Evolutionary conservation across 2,888 invertebrate genomes (phyloP).

Genomic region (Euproctis similis): DNA sequence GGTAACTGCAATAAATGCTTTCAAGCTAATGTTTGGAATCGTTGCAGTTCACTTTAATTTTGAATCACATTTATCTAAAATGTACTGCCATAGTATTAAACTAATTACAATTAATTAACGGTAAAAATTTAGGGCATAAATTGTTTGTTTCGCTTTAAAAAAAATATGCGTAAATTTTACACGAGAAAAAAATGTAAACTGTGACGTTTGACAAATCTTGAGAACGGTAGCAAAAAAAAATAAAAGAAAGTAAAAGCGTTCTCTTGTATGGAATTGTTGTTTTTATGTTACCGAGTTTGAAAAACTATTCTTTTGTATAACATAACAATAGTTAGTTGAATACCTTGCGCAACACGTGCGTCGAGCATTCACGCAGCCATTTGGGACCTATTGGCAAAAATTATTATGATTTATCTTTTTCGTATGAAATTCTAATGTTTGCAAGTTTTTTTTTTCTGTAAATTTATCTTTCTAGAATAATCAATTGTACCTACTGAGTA

Average conservation of each 20-base stretch:
- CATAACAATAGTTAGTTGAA: constrained; percentile 39
- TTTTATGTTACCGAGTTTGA: constrained; percentile 34
- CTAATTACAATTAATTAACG: too few species aligned
- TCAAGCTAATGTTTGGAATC: constrained; percentile 24
- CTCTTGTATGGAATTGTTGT: constrained; percentile 37
- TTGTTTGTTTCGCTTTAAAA: too few species aligned
- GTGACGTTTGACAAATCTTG: constrained; percentile 14
- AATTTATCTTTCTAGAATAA: too few species aligned
- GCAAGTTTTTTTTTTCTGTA: too few species aligned
- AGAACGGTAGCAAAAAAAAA: constrained; percentile 25
- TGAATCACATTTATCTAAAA: too few species aligned
- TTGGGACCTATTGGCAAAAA: constrained; percentile 14
- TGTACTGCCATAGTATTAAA: too few species aligned
- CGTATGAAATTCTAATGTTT: too few species aligned
- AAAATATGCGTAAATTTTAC: too few species aligned
- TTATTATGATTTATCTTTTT: constrained; percentile 1
- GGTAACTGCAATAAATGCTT: constrained; percentile 53
- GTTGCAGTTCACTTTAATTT: constrained; percentile 14
- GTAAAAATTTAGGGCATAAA: too few species aligned
- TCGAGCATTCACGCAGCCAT: constrained; percentile 28
- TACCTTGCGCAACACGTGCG: constrained; percentile 52
- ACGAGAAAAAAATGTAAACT: too few species aligned
- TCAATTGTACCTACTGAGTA: too few species aligned
- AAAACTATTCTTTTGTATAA: constrained; percentile 37
- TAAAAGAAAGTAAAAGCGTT: constrained; percentile 64